A percentile compares a stretch with the other conserved stretches of the same genome.
These are phyloP conservation scores for Epizoanthus stellaris DNA, from an alignment of 92 coral and sea anemone species.

Conservation along the genomic window DNA sequence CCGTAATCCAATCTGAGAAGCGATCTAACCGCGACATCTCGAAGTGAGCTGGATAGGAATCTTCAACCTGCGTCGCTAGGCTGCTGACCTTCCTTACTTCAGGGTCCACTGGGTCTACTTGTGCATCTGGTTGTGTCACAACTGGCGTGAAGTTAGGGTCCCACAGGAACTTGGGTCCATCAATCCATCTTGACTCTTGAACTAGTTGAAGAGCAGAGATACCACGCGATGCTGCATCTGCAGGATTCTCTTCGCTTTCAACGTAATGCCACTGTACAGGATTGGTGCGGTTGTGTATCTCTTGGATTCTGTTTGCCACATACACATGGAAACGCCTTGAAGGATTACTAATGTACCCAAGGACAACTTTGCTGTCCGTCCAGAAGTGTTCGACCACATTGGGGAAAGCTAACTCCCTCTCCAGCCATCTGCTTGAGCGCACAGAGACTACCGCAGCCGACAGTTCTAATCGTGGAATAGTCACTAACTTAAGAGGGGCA, in stretches of 20 bases:
- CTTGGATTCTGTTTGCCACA: slow-evolving; percentile 69
- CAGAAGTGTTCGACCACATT: slow-evolving; percentile 57
- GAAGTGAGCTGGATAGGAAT: slow-evolving; percentile 20
- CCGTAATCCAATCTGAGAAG: slow-evolving; percentile 58
- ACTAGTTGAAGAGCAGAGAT: slow-evolving; percentile 53
- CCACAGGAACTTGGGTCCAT: slow-evolving; percentile 67
- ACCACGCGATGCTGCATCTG: slow-evolving; percentile 67
- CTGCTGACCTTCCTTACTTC: slow-evolving; percentile 45
- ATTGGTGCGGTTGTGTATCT: slow-evolving; percentile 54
- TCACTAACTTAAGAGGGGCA: slow-evolving; percentile 60
- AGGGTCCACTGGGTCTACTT: slow-evolving; percentile 49
- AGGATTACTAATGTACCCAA: slow-evolving; percentile 67
- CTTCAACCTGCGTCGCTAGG: slow-evolving; percentile 13
- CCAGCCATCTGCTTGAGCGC: slow-evolving; percentile 53
- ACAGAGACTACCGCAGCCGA: slow-evolving; percentile 72
- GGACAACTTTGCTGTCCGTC: slow-evolving; percentile 71
- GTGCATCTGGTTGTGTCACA: not conserved
- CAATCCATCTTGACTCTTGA: slow-evolving; percentile 47
- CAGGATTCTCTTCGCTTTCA: slow-evolving; percentile 52
- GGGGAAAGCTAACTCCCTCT: slow-evolving; percentile 53
- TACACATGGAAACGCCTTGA: slow-evolving; percentile 60
- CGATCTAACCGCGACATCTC: slow-evolving; percentile 52
- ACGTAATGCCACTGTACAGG: slow-evolving; percentile 68
- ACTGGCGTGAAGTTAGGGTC: slow-evolving; percentile 21
- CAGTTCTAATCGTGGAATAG: slow-evolving; percentile 63